Conservation (phyloP, 2,888 invertebrate genomes). For the Horisme vitalbata region DNA sequence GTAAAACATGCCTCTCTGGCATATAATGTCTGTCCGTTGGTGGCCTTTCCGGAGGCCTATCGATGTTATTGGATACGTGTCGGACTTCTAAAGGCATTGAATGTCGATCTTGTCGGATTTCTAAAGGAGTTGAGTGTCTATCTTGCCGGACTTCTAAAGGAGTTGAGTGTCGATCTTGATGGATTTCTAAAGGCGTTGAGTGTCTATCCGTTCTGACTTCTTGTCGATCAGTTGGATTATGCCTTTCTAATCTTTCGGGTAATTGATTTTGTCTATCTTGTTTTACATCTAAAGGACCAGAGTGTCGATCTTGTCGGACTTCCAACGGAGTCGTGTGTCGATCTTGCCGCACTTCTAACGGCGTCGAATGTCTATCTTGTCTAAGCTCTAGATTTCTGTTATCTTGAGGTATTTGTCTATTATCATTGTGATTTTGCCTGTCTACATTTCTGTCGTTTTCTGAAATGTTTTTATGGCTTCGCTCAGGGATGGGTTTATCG, state of each 20-base stretch:
- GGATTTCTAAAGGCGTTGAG: conserved; percentile 22
- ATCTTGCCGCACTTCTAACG: conserved; percentile 17
- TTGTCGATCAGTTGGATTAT: background rate
- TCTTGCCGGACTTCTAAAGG: conserved; percentile 9
- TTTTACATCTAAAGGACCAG: conserved; percentile 27
- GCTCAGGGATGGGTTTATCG: conserved; percentile 28
- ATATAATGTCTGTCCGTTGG: conserved; percentile 18
- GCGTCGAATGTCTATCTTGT: conserved; percentile 28
- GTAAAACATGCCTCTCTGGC: conserved; percentile 26
- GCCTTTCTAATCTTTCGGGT: too few species aligned
- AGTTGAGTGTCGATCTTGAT: too few species aligned
- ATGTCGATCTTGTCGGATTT: conserved; percentile 26
- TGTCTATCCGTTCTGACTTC: conserved; percentile 36
- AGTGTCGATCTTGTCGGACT: conserved; percentile 21
- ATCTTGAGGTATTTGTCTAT: conserved; percentile 12
- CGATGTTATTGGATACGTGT: conserved; percentile 9
- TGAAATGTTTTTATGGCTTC: background rate
- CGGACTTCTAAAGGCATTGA: conserved; percentile 3
- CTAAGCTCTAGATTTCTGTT: conserved; percentile 16
- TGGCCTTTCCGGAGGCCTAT: conserved; percentile 15
- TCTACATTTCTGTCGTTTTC: conserved; percentile 20
- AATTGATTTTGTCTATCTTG: conserved; percentile 13
- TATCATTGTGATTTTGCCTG: conserved; percentile 3
- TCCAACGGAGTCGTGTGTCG: conserved; percentile 34
- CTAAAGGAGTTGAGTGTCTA: conserved; percentile 23